phyloP scores from a whole-genome alignment of 2,797 vertebrate species.

The Nothura maculosa region DNA sequence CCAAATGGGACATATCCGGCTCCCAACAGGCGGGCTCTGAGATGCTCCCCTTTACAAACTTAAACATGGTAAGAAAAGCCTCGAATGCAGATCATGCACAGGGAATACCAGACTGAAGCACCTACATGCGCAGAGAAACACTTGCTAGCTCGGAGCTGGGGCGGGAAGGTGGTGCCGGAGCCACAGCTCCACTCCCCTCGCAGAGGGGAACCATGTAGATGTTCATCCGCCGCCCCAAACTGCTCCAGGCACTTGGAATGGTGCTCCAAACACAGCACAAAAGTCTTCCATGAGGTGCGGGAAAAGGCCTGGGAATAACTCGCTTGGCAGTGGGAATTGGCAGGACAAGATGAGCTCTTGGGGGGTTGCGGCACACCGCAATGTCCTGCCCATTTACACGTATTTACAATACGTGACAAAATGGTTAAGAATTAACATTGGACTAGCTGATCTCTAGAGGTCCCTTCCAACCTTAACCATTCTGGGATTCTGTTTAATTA shows the following conservation, averaged over 20 bases:
- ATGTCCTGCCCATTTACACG: neutral
- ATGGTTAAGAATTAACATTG: no score
- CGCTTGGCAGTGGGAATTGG: neutral
- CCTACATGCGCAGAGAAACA: neutral
- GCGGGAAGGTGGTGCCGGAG: fast-evolving
- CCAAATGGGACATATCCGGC: fast-evolving
- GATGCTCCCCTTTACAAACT: neutral
- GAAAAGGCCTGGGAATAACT: neutral
- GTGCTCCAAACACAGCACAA: neutral
- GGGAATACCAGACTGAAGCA: neutral
- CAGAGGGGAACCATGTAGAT: neutral
- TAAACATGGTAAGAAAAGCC: neutral
- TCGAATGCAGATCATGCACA: neutral
- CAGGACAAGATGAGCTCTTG: fast-evolving
- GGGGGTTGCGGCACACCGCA: neutral
- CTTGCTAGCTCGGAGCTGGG: neutral
- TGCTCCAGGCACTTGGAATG: neutral
- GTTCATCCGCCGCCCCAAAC: neutral
- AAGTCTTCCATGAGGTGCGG: neutral
- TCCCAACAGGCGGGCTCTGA: neutral
- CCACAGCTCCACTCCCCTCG: fast-evolving
- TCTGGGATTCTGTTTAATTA: no score
- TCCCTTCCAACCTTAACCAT: no score
- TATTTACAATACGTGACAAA: neutral
- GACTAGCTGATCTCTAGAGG: no score